phyloP scores from a whole-genome alignment of 2,888 invertebrate species.

The Hypselothyrea guttata region DNA sequence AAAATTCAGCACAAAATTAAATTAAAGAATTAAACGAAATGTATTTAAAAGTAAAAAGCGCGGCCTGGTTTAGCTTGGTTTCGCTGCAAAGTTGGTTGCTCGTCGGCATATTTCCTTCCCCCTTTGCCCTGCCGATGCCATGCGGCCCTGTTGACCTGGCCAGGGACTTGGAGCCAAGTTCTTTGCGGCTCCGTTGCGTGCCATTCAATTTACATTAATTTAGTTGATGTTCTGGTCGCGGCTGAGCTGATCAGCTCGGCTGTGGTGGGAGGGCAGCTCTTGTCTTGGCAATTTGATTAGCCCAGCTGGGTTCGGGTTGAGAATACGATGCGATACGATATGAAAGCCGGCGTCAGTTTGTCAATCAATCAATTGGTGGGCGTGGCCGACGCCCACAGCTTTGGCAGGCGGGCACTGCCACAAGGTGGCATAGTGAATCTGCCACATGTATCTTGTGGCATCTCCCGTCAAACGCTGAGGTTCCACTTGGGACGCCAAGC shows the following conservation, averaged over 20 bases:
- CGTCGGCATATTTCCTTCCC: no score
- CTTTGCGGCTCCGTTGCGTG: conserved; percentile 54
- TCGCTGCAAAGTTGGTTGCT: no score
- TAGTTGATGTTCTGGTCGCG: conserved; percentile 50
- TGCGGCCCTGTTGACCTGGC: not conserved
- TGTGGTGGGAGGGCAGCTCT: no score
- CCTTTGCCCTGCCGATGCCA: not conserved
- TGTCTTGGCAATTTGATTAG: conserved; percentile 59
- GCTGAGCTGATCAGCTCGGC: no score
- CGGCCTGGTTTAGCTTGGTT: no score
- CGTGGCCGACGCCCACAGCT: conserved; percentile 22
- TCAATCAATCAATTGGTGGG: conserved; percentile 44
- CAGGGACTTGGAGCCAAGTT: conserved; percentile 35
- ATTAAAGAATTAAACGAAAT: no score
- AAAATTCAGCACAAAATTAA: no score
- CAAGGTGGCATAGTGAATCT: not conserved
- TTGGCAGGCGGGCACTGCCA: conserved; percentile 6
- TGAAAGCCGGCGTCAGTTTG: conserved; percentile 11
- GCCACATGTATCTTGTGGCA: no score
- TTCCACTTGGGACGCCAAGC: not conserved
- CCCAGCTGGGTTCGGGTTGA: conserved; percentile 4
- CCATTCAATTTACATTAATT: conserved; percentile 60
- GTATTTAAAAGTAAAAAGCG: no score
- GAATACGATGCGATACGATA: no score
- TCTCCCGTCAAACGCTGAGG: not conserved